phyloP scores from a whole-genome alignment of 2,797 vertebrate species.

The Tarsius wallacei region DNA sequence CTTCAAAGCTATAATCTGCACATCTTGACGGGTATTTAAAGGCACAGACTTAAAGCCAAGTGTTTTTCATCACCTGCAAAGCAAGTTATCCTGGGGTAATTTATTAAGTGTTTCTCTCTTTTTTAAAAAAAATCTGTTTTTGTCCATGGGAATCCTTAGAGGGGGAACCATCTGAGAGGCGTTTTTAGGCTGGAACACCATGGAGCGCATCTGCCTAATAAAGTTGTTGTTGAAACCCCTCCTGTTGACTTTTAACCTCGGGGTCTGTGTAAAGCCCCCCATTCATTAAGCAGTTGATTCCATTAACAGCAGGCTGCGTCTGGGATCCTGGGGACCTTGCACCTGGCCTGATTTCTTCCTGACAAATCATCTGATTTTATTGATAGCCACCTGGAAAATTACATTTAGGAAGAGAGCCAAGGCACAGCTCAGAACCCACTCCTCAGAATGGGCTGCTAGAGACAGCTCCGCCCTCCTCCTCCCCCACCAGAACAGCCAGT shows the following conservation, averaged over 20 bases:
- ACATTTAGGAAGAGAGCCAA: neutral
- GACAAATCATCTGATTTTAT: constrained; percentile 74
- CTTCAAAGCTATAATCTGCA: constrained; percentile 17
- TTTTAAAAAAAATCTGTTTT: neutral
- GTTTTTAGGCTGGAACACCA: constrained; percentile 45
- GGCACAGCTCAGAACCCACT: neutral
- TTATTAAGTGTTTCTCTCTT: constrained; percentile 15
- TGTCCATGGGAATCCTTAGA: constrained; percentile 59
- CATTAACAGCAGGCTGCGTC: constrained; percentile 69
- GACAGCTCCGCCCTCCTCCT: neutral
- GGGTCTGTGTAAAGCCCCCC: constrained; percentile 53
- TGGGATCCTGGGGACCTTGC: constrained; percentile 65
- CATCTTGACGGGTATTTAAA: constrained; percentile 39
- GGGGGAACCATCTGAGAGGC: neutral
- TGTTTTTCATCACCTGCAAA: constrained; percentile 70
- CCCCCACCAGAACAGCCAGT: neutral
- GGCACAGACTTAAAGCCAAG: neutral
- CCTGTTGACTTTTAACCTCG: constrained; percentile 79
- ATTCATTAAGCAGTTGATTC: constrained; percentile 75
- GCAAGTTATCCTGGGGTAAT: constrained; percentile 40
- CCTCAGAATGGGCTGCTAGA: neutral
- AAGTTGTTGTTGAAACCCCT: constrained; percentile 76
- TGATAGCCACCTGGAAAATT: constrained; percentile 69
- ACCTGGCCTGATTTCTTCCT: constrained; percentile 71
- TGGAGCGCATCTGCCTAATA: constrained; percentile 28